A percentile compares a stretch with the other conserved stretches of the same genome.
phyloP scores from a whole-genome alignment of 2,113 vertebrate species.

The Caracal caracal region DNA sequence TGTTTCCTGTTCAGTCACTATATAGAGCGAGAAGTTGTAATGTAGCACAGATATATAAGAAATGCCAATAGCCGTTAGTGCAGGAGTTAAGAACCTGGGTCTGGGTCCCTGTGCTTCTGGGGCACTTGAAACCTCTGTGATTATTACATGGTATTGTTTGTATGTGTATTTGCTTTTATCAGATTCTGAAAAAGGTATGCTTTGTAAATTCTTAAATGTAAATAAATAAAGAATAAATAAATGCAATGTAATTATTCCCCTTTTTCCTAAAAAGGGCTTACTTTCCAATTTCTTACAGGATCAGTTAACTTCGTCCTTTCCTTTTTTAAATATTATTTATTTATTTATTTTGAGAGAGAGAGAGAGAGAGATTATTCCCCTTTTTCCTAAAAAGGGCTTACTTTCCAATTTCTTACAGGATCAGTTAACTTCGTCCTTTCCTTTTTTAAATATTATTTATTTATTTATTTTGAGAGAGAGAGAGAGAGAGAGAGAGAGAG shows the following conservation, averaged over 20 bases:
- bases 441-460: too few species aligned
- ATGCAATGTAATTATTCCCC: neutral
- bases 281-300: constrained; percentile 1
- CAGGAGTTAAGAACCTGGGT: neutral
- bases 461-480: too few species aligned
- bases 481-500: too few species aligned
- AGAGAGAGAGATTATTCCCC: neutral
- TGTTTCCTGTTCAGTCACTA: neutral
- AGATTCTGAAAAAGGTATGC: neutral
- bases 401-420: neutral
- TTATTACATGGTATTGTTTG: neutral
- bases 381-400: neutral
- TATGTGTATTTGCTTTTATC: neutral
- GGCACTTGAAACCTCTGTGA: neutral
- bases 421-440: neutral
- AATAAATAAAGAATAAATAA: neutral
- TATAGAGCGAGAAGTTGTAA: neutral
- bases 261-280: neutral
- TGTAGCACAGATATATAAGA: neutral
- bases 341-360: too few species aligned
- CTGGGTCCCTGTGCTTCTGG: neutral
- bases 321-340: too few species aligned
- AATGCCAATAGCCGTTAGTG: neutral
- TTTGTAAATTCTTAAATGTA: neutral
- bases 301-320: neutral